Evolutionary conservation across 2,113 vertebrate species (phyloP).

Genomic region (Pelmatolapia mariae): DNA sequence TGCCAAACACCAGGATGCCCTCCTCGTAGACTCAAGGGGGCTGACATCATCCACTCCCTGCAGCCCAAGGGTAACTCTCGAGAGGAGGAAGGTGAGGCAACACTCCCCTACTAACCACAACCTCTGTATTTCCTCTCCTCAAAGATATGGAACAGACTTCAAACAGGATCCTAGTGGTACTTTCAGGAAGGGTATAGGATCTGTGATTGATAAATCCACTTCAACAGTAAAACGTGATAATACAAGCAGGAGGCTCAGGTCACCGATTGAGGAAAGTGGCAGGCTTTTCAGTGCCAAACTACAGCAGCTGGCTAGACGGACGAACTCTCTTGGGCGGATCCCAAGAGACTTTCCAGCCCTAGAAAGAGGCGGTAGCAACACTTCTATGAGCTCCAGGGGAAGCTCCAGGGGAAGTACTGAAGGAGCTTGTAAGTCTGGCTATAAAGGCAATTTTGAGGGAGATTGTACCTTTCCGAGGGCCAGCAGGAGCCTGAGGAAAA

Average conservation of each 20-base stretch:
- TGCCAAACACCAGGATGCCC: constrained; percentile 56
- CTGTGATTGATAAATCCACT: constrained; percentile 17
- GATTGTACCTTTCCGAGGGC: constrained; percentile 83
- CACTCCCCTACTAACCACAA: constrained; percentile 76
- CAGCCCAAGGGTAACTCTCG: constrained; percentile 71
- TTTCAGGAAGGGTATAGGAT: constrained; percentile 12
- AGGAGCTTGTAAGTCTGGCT: neutral
- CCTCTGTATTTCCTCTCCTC: constrained; percentile 74
- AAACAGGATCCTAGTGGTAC: constrained; percentile 1
- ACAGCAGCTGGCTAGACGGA: constrained; percentile 83
- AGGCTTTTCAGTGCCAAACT: constrained; percentile 88
- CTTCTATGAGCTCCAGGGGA: constrained; percentile 74
- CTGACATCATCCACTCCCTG: constrained; percentile 59
- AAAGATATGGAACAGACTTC: constrained; percentile 75
- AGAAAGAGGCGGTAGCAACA: constrained; percentile 80
- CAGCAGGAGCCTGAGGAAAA: constrained; percentile 77
- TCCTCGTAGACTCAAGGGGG: constrained; percentile 26
- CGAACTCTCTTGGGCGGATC: constrained; percentile 80
- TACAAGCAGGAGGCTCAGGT: constrained; percentile 54
- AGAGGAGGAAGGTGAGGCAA: constrained; percentile 79
- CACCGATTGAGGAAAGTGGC: constrained; percentile 72
- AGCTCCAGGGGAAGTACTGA: constrained; percentile 45
- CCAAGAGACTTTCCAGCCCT: constrained; percentile 69
- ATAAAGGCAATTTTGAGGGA: constrained; percentile 66
- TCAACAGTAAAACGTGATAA: constrained; percentile 8